Evolutionary conservation across 2,888 invertebrate genomes (phyloP).

Genomic region (Pocota personata): DNA sequence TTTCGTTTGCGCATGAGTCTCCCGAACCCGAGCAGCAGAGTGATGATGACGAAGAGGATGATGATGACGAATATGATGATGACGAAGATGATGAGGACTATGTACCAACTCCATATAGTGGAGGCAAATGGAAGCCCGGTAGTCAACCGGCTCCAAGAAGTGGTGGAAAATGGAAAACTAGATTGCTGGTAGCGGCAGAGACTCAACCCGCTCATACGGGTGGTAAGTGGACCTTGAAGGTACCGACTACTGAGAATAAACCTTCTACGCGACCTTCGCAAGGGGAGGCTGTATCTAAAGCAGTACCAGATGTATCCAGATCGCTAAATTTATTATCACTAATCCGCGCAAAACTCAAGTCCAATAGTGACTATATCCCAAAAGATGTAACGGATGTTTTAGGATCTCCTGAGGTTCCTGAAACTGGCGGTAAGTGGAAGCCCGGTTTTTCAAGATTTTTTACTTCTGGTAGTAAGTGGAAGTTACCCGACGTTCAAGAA

Average conservation of each 20-base stretch:
- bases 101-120: slow-evolving; percentile 82
- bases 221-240: slow-evolving; percentile 44
- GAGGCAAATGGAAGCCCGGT: slow-evolving; percentile 67
- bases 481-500: neutral
- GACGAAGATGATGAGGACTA: slow-evolving; percentile 83
- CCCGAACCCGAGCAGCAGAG: slow-evolving; percentile 76
- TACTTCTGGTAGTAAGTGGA: neutral
- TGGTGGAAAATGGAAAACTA: slow-evolving; percentile 53
- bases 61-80: slow-evolving; percentile 80
- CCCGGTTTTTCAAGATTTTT: slow-evolving; percentile 24
- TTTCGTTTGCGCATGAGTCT: slow-evolving; percentile 79
- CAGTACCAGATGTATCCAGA: too few relatives aligned
- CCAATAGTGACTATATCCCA: neutral
- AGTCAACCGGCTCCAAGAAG: slow-evolving; percentile 47
- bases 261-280: neutral
- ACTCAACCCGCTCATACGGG: slow-evolving; percentile 6
- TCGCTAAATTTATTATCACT: neutral
- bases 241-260: neutral
- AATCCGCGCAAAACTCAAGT: slow-evolving; percentile 17
- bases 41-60: slow-evolving; percentile 79
- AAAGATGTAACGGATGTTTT: neutral
- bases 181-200: neutral
- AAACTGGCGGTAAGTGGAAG: slow-evolving; percentile 75
- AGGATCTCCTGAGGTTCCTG: slow-evolving; percentile 67
- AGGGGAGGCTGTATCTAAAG: neutral